Evolutionary conservation across 2,797 vertebrate species (phyloP), one percentile per base, ranked within the genome.

Genomic region (Melanotaenia trifasciata): DNA sequence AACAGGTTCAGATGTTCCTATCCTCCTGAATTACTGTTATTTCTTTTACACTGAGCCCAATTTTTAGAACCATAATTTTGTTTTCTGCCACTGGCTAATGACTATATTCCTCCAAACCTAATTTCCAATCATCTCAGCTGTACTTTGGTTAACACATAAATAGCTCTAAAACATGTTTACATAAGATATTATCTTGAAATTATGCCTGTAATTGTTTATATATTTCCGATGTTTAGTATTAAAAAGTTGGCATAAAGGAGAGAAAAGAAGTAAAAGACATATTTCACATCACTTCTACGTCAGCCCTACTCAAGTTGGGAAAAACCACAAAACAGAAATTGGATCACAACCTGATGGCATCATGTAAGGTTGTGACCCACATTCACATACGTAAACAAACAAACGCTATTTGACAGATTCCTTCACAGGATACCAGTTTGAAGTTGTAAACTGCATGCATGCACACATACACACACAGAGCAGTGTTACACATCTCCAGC

Each of bases 401-500:
- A 26, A 12, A 53, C 13, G 13, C 20, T 63, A 74, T 68, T 58
- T 62, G 57, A 16, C 40, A 43, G 40, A 16, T 43, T 43, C 16
- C 14, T 18, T 18, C 40, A 16, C 12, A 43, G 76, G 67, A 51
- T 28, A 56, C 71, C 60, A 62, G 62, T 36, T 47, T 60, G 58
- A 58, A 74, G 67, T 40, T 40, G 38, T 4, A 63, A 45, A 62
- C 53, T 70, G 57, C 35, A 58, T 58, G 54, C 36, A 64, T 58
- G 65, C 54, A 66, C 50, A 60, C n/a, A 61, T 40, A 62, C 14
- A 33, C 70, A 73, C 59, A 74, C 28, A 58, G 20, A 66, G 32
- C 18, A 26, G 68, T 77, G 71, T 82, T 68, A 72, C 58, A 63
- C 70, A 87, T 86, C 84, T 81, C 78, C 70, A 70, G 81, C 87